A percentile compares a stretch with the other conserved stretches of the same genome.
Evolutionary conservation across 2,113 vertebrate genomes (phyloP).

Genomic region (Tachuris rubrigastra): DNA sequence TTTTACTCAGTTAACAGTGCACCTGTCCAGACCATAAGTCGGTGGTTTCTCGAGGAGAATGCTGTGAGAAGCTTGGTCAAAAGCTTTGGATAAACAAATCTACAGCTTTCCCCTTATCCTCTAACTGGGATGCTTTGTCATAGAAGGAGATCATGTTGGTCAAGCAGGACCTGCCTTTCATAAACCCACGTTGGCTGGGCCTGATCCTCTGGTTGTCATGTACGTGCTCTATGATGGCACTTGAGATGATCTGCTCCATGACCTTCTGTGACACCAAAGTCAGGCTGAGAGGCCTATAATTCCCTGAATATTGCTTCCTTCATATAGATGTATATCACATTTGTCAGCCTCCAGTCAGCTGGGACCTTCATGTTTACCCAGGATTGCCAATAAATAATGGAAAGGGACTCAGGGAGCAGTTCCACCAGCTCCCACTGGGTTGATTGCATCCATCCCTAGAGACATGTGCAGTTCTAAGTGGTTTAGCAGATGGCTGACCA

Average conservation of each 20-base stretch:
- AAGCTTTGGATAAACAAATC: background rate
- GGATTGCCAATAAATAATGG: background rate
- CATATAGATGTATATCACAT: background rate
- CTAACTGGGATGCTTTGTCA: background rate
- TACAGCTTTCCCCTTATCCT: background rate
- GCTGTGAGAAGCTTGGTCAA: background rate
- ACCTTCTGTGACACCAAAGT: background rate
- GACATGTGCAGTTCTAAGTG: background rate
- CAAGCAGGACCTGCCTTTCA: background rate
- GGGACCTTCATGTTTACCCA: background rate
- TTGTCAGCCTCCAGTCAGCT: background rate
- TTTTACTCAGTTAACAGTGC: background rate
- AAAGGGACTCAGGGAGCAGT: background rate
- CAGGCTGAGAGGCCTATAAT: background rate
- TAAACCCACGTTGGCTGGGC: background rate
- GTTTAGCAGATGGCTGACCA: background rate
- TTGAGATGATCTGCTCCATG: background rate
- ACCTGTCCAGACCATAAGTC: fast-evolving
- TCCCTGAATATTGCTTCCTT: background rate
- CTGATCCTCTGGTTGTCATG: background rate
- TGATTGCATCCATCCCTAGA: background rate
- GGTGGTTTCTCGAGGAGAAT: background rate
- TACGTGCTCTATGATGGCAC: background rate
- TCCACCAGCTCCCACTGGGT: background rate
- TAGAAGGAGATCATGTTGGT: background rate